Percentiles rank a stretch among this genome's conserved stretches.
Conservation (phyloP, 2,797 vertebrate species). For the Rhinatrema bivittatum region DNA sequence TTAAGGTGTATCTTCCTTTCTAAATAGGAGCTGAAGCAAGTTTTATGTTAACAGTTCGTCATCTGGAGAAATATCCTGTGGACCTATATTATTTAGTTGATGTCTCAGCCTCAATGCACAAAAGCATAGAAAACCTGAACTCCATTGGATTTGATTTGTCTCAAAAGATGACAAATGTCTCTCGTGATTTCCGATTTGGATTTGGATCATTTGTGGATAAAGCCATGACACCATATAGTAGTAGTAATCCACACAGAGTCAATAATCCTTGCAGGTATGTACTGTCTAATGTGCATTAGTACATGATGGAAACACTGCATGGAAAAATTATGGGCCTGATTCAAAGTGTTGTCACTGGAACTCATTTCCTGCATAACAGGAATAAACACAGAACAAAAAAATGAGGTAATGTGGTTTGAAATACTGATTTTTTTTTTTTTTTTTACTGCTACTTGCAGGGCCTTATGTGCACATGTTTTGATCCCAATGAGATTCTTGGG, state of each 20-base stretch:
- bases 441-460: no score
- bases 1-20: no score
- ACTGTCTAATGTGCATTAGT: no score
- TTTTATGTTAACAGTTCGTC: constrained; percentile 75
- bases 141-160: constrained; percentile 83
- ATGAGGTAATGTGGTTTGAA: no score
- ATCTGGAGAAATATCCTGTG: constrained; percentile 85
- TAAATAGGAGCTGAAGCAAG: constrained; percentile 78
- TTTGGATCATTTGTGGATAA: constrained; percentile 98
- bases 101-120: constrained; percentile 93
- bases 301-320: no score
- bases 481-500: no score
- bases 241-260: constrained; percentile 88
- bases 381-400: no score
- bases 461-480: no score
- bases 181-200: constrained; percentile 84
- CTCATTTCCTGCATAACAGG: no score
- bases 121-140: constrained; percentile 89
- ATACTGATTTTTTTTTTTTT: no score
- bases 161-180: constrained; percentile 80
- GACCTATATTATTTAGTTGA: constrained; percentile 97
- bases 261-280: constrained; percentile 90
- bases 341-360: no score
- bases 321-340: no score
- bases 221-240: constrained; percentile 94